phyloP scores from a whole-genome alignment of 2,888 invertebrate genomes.

The Thysanoteuthis rhombus region DNA sequence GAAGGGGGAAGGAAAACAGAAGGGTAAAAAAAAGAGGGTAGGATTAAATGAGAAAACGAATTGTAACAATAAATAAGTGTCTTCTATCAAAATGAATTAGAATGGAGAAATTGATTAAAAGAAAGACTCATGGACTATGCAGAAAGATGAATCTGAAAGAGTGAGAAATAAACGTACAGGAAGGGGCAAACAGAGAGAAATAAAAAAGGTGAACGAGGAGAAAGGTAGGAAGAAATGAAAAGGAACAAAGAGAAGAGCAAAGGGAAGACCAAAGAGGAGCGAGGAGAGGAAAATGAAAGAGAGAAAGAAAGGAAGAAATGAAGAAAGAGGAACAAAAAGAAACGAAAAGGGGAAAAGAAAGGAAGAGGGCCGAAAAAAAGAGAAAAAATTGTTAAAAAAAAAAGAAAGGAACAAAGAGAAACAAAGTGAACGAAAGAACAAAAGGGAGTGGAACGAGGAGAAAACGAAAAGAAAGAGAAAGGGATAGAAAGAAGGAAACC shows the following conservation, averaged over 20 bases:
- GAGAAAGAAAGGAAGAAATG: too few species aligned
- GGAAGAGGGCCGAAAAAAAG: neutral
- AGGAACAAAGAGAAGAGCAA: neutral
- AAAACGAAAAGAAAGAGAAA: neutral
- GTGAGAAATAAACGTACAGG: neutral
- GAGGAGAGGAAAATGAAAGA: too few species aligned
- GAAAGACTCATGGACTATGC: neutral
- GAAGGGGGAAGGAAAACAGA: neutral
- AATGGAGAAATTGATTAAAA: neutral
- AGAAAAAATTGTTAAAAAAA: neutral
- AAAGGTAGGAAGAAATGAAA: neutral
- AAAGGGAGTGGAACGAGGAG: neutral
- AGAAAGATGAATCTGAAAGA: too few species aligned
- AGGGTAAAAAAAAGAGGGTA: neutral
- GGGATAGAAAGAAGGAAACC: neutral
- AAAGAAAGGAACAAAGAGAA: neutral
- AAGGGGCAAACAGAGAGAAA: neutral
- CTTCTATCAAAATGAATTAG: neutral
- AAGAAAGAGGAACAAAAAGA: neutral
- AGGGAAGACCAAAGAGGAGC: too few species aligned
- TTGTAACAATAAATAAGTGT: neutral
- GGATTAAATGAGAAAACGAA: neutral
- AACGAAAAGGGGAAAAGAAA: neutral
- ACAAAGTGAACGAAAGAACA: neutral
- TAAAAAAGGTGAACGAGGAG: too few species aligned